A percentile compares a stretch with the other conserved stretches of the same genome.
These are phyloP conservation scores for Dicranocentrus wangi DNA, from an alignment of 2,888 invertebrate species.

Conservation along the genomic window DNA sequence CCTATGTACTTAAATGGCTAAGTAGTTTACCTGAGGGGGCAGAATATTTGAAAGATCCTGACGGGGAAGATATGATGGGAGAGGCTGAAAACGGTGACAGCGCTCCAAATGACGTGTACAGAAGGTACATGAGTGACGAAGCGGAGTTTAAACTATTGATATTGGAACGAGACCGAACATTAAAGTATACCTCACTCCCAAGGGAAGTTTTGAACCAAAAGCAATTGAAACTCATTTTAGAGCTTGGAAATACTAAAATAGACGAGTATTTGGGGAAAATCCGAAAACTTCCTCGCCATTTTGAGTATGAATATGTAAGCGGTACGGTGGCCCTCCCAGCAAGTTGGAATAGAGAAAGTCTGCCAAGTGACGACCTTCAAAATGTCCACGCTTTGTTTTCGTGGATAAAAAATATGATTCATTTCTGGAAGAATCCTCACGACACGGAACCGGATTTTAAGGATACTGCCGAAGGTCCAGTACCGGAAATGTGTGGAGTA, in stretches of 20 bases:
- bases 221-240: slow-evolving; percentile 28
- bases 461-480: not conserved
- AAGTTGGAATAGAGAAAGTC: slow-evolving; percentile 1
- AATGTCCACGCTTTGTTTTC: not conserved
- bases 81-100: not conserved
- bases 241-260: slow-evolving; percentile 14
- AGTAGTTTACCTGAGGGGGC: slow-evolving; percentile 11
- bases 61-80: slow-evolving; percentile 25
- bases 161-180: not conserved
- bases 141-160: slow-evolving; percentile 26
- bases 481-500: not conserved
- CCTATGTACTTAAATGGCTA: slow-evolving; percentile 19
- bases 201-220: not conserved
- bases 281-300: not conserved
- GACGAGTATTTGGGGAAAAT: slow-evolving; percentile 10
- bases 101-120: not conserved
- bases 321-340: slow-evolving; percentile 23
- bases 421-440: not conserved
- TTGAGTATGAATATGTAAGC: slow-evolving; percentile 29
- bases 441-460: not conserved
- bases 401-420: not conserved
- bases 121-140: slow-evolving; percentile 14
- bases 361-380: not conserved
- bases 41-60: not conserved
- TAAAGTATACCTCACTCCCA: not conserved